Evolutionary conservation across 1,140 invertebrate genomes (phyloP), one percentile per base, ranked within the genome.

Genomic region (Hypsibius dujardini): DNA sequence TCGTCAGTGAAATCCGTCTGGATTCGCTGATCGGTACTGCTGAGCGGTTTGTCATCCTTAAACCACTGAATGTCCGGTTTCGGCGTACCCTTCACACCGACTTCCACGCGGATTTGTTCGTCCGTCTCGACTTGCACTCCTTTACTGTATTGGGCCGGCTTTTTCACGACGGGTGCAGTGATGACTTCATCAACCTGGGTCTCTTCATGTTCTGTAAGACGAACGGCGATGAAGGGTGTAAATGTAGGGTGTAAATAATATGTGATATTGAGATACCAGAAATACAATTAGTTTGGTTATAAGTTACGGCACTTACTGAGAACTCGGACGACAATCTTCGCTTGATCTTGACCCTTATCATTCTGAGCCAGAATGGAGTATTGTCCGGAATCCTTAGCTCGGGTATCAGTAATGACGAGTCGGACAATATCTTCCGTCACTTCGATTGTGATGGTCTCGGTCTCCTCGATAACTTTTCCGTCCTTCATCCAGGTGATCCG

Each of bases 71-170:
- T 87, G 70, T 87, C 86, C 12, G 94, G 94, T 78, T 92, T 90
- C 3, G 95, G 95, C 79, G 88, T 97, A 71, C 94, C 95, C 77
- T 89, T 89, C 73, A 95, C 88, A 77, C 89, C 86, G 40, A 90
- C 83, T 76, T 98, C 95, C 74, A 98, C 3, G 7, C 62, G 62
- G 7, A 67, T 12, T 7, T 67, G 12, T 42, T 67, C 62, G 62
- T 67, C 42, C 3, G 7, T 42, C 45, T 42, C 12, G 3, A 67
- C 62, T 3, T 67, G 62, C 45, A 67, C 62, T 7, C 12, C 62
- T 42, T 67, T 67, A 42, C 42, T 67, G 62, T 67, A 67, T 42
- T 67, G 62, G 12, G 12, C 42, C 0, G 62, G 62, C 42, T 67
- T 67, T 67, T 67, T 12, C 3, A 67, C 42, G 12, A 15, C 42